A percentile compares a stretch with the other conserved stretches of the same genome.
Conservation (phyloP, 2,797 vertebrate species). For the Melanotaenia pygmaea region DNA sequence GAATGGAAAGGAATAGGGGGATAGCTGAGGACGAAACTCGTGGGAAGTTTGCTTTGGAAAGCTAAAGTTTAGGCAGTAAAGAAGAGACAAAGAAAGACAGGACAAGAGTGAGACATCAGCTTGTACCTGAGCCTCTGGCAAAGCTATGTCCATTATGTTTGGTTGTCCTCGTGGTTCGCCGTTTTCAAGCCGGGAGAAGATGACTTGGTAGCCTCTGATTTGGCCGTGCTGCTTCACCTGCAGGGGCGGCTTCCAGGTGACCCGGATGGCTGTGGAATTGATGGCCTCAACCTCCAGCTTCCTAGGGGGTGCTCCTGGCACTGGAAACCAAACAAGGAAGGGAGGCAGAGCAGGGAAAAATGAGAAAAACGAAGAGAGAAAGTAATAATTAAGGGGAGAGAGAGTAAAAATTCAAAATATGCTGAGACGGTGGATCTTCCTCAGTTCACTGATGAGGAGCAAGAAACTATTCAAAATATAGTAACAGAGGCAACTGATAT, state of each 20-base stretch:
- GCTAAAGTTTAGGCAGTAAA: conserved; percentile 26
- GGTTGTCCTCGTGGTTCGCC: conserved; percentile 91
- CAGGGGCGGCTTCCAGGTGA: conserved; percentile 94
- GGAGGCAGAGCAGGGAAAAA: neutral
- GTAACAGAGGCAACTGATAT: conserved; percentile 27
- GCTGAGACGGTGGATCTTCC: conserved; percentile 44
- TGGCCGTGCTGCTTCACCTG: conserved; percentile 94
- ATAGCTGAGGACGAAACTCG: conserved; percentile 50
- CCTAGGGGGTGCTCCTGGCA: conserved; percentile 88
- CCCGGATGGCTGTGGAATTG: conserved; percentile 92
- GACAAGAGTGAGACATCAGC: conserved; percentile 38
- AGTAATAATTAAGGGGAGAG: neutral
- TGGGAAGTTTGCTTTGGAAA: conserved; percentile 49
- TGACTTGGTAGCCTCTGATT: conserved; percentile 95
- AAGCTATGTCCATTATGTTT: conserved; percentile 92
- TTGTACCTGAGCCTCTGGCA: conserved; percentile 93
- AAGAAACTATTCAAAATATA: conserved; percentile 54
- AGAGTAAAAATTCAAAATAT: conserved; percentile 35
- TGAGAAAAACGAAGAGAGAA: neutral
- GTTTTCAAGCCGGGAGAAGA: conserved; percentile 91
- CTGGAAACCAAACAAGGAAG: conserved; percentile 61
- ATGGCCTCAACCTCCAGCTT: conserved; percentile 92
- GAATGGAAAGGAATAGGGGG: conserved; percentile 39
- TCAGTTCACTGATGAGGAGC: conserved; percentile 46
- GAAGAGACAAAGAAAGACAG: conserved; percentile 29